These are phyloP conservation scores for Subacronicta megacephala DNA, from an alignment of 2,888 invertebrate species.

Conservation along the genomic window DNA sequence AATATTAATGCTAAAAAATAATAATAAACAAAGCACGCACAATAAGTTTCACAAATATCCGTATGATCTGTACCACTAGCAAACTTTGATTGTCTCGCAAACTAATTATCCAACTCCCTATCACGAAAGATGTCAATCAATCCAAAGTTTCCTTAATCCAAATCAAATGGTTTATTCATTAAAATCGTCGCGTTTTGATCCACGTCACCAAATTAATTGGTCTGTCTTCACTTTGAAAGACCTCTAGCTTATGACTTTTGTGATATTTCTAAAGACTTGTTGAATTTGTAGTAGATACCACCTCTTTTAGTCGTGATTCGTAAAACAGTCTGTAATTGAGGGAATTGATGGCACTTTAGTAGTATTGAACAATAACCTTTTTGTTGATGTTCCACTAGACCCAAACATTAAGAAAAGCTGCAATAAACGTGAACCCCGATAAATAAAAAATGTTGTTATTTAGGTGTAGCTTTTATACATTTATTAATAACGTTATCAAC, in stretches of 20 bases:
- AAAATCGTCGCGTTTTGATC: slow-evolving; percentile 43
- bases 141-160: slow-evolving; percentile 63
- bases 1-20: too few relatives aligned
- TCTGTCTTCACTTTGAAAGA: slow-evolving; percentile 21
- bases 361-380: too few relatives aligned
- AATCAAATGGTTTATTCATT: slow-evolving; percentile 66
- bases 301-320: not conserved
- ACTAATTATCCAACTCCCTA: slow-evolving; percentile 66
- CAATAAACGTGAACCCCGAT: too few relatives aligned
- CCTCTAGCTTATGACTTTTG: slow-evolving; percentile 17
- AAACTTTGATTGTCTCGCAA: slow-evolving; percentile 65
- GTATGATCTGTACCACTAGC: slow-evolving; percentile 31
- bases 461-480: too few relatives aligned
- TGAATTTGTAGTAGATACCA: slow-evolving; percentile 3
- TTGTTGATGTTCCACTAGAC: too few relatives aligned
- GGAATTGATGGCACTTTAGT: not conserved
- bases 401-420: too few relatives aligned
- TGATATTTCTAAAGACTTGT: slow-evolving; percentile 17
- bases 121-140: slow-evolving; percentile 59
- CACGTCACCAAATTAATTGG: slow-evolving; percentile 50
- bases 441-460: too few relatives aligned
- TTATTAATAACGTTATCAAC: too few relatives aligned
- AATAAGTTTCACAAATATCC: slow-evolving; percentile 25
- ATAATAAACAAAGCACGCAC: too few relatives aligned
- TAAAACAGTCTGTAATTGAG: not conserved